These are phyloP conservation scores for Hypotaenidia philippensis DNA, from an alignment of 2,797 vertebrate species.

Conservation along the genomic window DNA sequence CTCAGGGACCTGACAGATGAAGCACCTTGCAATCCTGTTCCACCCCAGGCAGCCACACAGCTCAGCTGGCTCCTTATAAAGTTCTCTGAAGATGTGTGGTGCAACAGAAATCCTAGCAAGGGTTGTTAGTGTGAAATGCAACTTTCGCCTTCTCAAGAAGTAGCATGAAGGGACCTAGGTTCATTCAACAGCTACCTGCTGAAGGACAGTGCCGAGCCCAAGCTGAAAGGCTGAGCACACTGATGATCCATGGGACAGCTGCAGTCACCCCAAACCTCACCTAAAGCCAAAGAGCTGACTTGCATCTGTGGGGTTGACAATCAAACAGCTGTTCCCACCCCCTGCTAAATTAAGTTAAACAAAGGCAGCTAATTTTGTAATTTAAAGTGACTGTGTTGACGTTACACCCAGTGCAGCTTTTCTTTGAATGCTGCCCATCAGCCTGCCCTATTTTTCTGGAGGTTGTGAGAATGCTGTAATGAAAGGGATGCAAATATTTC, in stretches of 20 bases:
- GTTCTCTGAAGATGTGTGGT: background rate
- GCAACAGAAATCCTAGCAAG: background rate
- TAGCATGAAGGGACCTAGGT: background rate
- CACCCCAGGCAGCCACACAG: background rate
- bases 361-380: conserved; percentile 48
- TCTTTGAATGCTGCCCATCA: conserved; percentile 3
- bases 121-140: background rate
- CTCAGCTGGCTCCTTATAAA: background rate
- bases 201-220: fast-evolving
- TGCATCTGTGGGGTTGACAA: background rate
- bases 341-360: conserved; percentile 27
- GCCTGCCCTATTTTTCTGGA: conserved; percentile 52
- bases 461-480: conserved; percentile 27
- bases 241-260: background rate
- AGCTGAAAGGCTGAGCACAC: fast-evolving
- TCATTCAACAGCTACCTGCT: background rate
- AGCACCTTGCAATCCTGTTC: background rate
- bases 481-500: conserved; percentile 50
- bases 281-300: background rate
- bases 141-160: background rate
- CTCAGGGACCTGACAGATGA: background rate
- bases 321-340: background rate
- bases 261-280: background rate
- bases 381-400: background rate
- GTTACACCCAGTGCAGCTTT: background rate